Base-by-base conservation (phyloP, 2,888 invertebrate species). In the Panzeria rudis region DNA sequence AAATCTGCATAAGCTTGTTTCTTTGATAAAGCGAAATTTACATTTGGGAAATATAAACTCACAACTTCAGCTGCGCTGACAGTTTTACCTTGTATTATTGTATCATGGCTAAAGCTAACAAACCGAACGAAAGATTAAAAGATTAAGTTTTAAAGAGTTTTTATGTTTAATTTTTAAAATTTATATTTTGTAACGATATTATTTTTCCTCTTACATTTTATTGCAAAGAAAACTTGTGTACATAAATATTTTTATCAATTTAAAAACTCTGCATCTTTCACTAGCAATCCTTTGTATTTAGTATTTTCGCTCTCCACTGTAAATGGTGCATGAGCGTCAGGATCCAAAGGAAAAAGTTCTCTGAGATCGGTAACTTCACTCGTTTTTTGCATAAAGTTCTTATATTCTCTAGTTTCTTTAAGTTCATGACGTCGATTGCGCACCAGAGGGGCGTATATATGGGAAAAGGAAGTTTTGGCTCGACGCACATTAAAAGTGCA, bases 321-420 rank as follows among this genome's bases (percentile, higher is more conserved):
- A 77, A 88, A 88, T 0, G 88, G 88, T 1, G 87, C 88, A 83
- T 88, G 87, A n/a, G 86, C 88, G 68, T 88, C 88, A 2, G 87
- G 87, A 83, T 88, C 88, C 35, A 82, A 56, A 1, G 88, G 88
- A 35, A 88, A 88, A 2, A 88, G 84, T 9, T 72, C 11, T 38
- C 88, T 86, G 59, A 88, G 80, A 68, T 88, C 88, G 3, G 86
- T 75, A 0, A 66, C 50, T 64, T 64, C 9, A n/a, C 47, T 47
- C 3, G 29, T 23, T 9, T n/a, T 15, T 3, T 41, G 29, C 56
- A 23, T 50, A 41, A 68, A 83, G 6, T 72, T 80, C 25, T 83
- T 83, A 54, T 88, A 88, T 8, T 87, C 82, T 6, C 52, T 11
- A 7, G 87, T 79, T 7, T 87, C 87, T 77, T 88, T 88, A n/a